Base-by-base conservation (phyloP, 2,113 vertebrate species). In the Ceyx melanurus region DNA sequence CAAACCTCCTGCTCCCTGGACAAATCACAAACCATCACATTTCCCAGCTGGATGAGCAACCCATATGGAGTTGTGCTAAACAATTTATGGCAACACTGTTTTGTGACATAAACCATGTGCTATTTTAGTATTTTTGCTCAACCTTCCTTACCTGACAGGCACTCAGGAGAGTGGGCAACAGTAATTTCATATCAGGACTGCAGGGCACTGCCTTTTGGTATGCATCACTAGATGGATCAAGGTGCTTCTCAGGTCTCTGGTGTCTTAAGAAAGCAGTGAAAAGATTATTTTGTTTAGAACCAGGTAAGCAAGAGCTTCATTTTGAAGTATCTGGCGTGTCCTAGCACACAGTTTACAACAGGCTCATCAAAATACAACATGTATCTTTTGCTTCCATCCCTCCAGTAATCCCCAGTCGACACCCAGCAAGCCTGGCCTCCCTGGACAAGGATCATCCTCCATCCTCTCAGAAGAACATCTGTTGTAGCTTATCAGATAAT, bases 21-120 rank as follows among this genome's bases (percentile, higher is more conserved):
- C 2, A 33, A 40, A 3, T 0, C 76, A 40, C 0, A 1, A 83
- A 82, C 37, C 22, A 81, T 61, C 53, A 13, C 60, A 68, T 74
- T 93, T 68, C 90, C 64, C 82, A 62, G 87, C 85, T 85, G 20
- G 12, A 3, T 14, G 43, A 71, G 73, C 70, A 86, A 8, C 21
- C 31, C 1, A 0, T 13, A 6, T 0, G 23, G 54, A 76, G 50
- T 2, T 56, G 56, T 23, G 46, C 67, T 82, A 29, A 76, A 56
- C 7, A 28, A 40, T 74, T 84, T 0, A 11, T 18, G 46, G 6
- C 82, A 88, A 82, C 0, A 0, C 13, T 62, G 17, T 13, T 89
- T 37, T 31, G 15, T 70, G 60, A 57, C 48, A 71, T 33, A 73
- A 82, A 79, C 25, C 56, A 57, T 0, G 0, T 1, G 1, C 4